Evolutionary conservation across 2,113 vertebrate species (phyloP).

Genomic region (Empidonax traillii): DNA sequence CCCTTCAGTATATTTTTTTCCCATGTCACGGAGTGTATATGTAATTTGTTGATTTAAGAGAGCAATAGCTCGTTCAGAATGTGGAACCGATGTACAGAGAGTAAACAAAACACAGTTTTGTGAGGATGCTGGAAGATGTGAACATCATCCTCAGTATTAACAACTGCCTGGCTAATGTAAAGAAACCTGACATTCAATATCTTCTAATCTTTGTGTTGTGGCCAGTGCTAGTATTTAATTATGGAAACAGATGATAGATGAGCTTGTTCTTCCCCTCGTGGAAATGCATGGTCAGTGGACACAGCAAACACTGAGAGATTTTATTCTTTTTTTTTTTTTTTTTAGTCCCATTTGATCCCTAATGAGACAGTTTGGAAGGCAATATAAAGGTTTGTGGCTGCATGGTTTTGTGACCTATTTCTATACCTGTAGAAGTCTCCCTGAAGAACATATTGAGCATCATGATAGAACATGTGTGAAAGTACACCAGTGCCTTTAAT

Average conservation of each 20-base stretch:
- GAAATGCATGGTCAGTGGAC: neutral
- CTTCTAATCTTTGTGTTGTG: neutral
- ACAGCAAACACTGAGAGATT: neutral
- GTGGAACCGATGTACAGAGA: neutral
- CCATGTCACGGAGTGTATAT: neutral
- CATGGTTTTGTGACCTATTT: neutral
- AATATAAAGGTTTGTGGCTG: neutral
- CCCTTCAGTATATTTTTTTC: neutral
- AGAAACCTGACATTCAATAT: neutral
- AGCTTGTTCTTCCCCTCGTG: accelerated
- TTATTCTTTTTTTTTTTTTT: neutral
- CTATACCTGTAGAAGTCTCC: neutral
- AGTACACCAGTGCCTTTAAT: neutral
- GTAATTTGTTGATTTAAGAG: neutral
- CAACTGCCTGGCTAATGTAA: neutral
- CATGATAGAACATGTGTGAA: neutral
- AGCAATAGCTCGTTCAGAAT: neutral
- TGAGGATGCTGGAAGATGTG: neutral
- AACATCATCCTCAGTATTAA: neutral
- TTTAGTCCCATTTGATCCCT: neutral
- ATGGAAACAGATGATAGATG: neutral
- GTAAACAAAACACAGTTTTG: slow-evolving; percentile 21
- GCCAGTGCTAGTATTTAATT: neutral
- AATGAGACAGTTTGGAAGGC: neutral
- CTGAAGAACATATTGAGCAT: neutral